A percentile compares a stretch with the other conserved stretches of the same genome.
Evolutionary conservation across 2,797 vertebrate genomes (phyloP).

Genomic region (Cynopterus sphinx): DNA sequence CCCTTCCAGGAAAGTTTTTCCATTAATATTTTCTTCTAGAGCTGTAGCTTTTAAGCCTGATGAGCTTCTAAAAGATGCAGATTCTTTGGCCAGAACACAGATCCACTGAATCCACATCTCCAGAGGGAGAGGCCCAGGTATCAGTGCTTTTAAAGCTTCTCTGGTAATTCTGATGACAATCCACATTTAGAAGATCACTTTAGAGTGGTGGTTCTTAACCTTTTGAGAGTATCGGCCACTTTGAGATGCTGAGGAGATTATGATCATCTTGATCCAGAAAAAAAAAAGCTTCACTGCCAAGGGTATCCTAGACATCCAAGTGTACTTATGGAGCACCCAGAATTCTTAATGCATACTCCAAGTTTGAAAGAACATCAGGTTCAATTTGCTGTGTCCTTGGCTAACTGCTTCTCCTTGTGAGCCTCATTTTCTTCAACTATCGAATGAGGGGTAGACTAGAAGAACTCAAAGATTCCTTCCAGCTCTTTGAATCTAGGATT

Average conservation of each 20-base stretch:
- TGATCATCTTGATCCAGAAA: background rate
- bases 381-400: background rate
- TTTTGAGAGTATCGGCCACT: background rate
- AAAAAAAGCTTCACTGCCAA: background rate
- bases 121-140: background rate
- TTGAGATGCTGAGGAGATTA: background rate
- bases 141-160: background rate
- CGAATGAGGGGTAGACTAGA: background rate
- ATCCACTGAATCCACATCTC: background rate
- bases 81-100: background rate
- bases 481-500: background rate
- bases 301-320: background rate
- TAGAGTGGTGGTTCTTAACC: background rate
- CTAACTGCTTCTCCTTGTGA: background rate
- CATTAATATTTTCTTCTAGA: constrained; percentile 14
- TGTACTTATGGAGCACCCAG: background rate
- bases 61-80: background rate
- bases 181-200: background rate
- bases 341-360: background rate
- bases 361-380: background rate
- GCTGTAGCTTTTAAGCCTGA: background rate
- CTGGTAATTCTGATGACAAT: background rate
- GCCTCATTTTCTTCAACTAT: constrained; percentile 21
- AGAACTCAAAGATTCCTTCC: background rate
- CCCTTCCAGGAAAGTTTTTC: constrained; percentile 26